Percentiles rank a stretch among this genome's conserved stretches.
Conservation (phyloP, 2,888 invertebrate species). For the Trachelus iudaicus region DNA sequence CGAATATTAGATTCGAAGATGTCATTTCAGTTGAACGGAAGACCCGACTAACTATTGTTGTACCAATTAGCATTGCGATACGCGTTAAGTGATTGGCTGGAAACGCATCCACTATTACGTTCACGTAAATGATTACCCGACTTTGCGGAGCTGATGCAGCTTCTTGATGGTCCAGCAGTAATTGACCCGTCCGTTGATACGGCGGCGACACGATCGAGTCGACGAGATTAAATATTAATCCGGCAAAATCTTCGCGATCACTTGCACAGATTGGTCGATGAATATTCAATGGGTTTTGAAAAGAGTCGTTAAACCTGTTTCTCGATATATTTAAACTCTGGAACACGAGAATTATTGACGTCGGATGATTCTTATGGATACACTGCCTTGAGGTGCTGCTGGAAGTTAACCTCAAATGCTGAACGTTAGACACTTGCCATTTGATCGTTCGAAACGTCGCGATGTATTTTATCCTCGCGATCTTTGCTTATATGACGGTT, state of each 20-base stretch:
- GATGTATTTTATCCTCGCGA: not conserved
- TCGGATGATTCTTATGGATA: not conserved
- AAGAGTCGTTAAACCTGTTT: not conserved
- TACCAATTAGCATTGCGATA: too few relatives aligned
- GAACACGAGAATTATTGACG: not conserved
- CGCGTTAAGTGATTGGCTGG: too few relatives aligned
- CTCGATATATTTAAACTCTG: not conserved
- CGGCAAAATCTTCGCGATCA: not conserved
- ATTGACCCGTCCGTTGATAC: not conserved
- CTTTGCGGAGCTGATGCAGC: not conserved
- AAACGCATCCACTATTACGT: too few relatives aligned
- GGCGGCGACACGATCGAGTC: not conserved
- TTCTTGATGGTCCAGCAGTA: not conserved
- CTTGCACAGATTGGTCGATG: not conserved
- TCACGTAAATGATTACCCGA: not conserved
- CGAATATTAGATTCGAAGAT: too few relatives aligned
- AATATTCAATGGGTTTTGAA: not conserved
- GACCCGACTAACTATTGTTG: too few relatives aligned
- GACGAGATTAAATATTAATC: not conserved
- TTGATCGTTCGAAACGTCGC: not conserved
- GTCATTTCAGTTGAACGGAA: not conserved
- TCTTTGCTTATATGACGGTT: not conserved
- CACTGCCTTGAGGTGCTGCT: not conserved
- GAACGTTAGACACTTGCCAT: not conserved
- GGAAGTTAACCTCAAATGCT: not conserved